Conservation (phyloP, 2,113 vertebrate species). For the Odontophorus gujanensis region DNA sequence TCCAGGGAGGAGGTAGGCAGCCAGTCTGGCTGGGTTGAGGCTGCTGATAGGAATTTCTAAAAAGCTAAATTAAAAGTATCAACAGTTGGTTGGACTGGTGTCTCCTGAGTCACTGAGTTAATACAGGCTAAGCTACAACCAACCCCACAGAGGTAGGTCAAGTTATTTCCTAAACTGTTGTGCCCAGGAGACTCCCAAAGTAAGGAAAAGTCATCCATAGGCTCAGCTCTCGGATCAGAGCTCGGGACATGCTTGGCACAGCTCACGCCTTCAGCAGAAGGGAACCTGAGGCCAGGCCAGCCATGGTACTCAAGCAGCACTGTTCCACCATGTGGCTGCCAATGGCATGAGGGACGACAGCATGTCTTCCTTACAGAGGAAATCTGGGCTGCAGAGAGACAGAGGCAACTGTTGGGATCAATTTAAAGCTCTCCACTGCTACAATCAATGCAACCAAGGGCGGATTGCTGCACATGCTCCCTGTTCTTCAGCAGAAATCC, state of each 20-base stretch:
- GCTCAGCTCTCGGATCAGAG: not conserved
- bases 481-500: not conserved
- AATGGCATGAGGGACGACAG: accelerated
- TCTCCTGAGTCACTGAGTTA: not conserved
- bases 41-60: not conserved
- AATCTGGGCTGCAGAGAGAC: not conserved
- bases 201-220: not conserved
- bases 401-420: not conserved
- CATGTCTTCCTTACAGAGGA: not conserved
- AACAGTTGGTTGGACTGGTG: not conserved
- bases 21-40: not conserved
- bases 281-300: not conserved
- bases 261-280: not conserved
- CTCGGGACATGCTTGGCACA: not conserved
- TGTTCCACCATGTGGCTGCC: not conserved
- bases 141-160: not conserved
- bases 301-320: not conserved
- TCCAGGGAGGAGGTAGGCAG: not conserved
- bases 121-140: not conserved
- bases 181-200: not conserved
- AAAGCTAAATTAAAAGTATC: constrained; percentile 26
- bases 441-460: not conserved
- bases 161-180: not conserved
- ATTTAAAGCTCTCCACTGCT: not conserved
- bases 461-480: accelerated